These are phyloP conservation scores for Lepilemur septentrionalis DNA, from an alignment of 2,797 vertebrate species.

Conservation along the genomic window DNA sequence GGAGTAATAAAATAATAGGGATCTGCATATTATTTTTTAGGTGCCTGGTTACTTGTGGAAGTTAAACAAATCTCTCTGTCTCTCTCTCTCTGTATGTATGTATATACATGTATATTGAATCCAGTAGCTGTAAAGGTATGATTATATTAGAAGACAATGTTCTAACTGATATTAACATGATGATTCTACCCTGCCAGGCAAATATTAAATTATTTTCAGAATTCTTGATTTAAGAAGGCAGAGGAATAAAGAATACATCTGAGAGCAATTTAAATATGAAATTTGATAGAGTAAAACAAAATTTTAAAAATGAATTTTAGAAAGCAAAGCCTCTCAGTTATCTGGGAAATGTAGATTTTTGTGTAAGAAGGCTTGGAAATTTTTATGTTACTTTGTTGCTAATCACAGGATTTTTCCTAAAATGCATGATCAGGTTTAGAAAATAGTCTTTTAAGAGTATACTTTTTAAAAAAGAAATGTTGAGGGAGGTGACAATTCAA, in stretches of 20 bases:
- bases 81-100: not conserved
- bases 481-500: not conserved
- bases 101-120: not conserved
- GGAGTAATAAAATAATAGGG: not conserved
- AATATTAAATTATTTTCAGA: constrained; percentile 20
- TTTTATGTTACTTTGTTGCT: constrained; percentile 12
- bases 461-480: constrained; percentile 10
- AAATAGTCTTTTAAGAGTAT: not conserved
- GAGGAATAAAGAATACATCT: not conserved
- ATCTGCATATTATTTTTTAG: not conserved
- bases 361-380: not conserved
- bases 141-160: not conserved
- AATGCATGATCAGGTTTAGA: not conserved
- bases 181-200: not conserved
- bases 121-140: not conserved
- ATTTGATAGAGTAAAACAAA: not conserved
- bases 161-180: not conserved
- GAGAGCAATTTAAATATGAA: constrained; percentile 18
- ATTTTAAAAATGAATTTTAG: not conserved
- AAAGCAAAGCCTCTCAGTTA: not conserved
- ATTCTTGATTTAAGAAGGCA: constrained; percentile 15
- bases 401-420: not conserved
- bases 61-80: not conserved
- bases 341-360: not conserved
- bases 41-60: not conserved